These are phyloP conservation scores for Cerastis leucographa DNA, from an alignment of 2,888 invertebrate genomes.

Conservation along the genomic window DNA sequence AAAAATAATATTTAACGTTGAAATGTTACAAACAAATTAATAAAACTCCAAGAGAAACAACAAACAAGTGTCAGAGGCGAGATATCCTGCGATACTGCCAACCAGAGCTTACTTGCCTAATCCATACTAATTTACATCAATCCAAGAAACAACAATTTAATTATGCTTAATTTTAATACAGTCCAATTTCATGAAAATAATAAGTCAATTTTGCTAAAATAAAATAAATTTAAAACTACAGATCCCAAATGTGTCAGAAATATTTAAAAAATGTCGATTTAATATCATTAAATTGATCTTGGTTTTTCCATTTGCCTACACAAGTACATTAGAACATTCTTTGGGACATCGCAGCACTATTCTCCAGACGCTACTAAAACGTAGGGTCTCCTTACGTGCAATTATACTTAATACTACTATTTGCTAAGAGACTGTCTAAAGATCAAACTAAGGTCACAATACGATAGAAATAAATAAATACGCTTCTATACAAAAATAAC, in stretches of 20 bases:
- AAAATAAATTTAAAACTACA: constrained; percentile 71
- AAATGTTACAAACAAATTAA: constrained; percentile 82
- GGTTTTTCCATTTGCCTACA: constrained; percentile 77
- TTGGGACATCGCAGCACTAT: constrained; percentile 89
- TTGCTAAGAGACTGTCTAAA: constrained; percentile 84
- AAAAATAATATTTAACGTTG: constrained; percentile 82
- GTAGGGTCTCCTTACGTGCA: constrained; percentile 87
- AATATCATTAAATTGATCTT: constrained; percentile 71
- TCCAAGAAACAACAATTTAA: constrained; percentile 78
- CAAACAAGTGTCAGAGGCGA: constrained; percentile 79
- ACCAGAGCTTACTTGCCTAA: constrained; percentile 78
- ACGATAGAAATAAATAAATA: constrained; percentile 89
- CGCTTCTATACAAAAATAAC: constrained; percentile 90
- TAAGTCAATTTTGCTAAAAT: constrained; percentile 68
- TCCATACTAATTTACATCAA: constrained; percentile 80
- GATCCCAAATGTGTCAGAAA: constrained; percentile 74
- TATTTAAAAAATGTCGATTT: constrained; percentile 60
- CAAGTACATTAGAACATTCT: constrained; percentile 84
- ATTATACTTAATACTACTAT: constrained; percentile 84
- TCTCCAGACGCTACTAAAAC: constrained; percentile 88
- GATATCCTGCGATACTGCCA: constrained; percentile 77
- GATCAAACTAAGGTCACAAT: constrained; percentile 84
- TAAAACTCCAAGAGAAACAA: constrained; percentile 82
- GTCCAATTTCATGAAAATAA: constrained; percentile 72
- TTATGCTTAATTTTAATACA: constrained; percentile 77